Evolutionary conservation across 2,888 invertebrate species (phyloP).

Genomic region (Drosophila siamana): DNA sequence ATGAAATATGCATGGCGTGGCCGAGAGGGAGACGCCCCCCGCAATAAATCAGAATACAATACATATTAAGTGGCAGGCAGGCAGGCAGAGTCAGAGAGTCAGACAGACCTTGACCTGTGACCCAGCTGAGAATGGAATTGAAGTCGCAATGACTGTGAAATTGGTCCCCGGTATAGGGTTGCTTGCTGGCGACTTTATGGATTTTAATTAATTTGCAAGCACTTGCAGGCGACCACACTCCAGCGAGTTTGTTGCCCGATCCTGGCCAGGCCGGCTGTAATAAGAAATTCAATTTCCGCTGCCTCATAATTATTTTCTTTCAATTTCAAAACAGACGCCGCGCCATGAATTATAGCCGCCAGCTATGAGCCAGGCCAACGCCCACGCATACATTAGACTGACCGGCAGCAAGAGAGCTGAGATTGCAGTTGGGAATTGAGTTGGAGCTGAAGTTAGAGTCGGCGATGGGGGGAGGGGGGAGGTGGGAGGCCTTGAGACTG

Average conservation of each 20-base stretch:
- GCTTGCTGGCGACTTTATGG: constrained; percentile 57
- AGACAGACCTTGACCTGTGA: constrained; percentile 67
- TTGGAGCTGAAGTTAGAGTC: too few relatives aligned
- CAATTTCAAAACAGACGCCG: constrained; percentile 76
- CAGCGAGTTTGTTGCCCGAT: constrained; percentile 15
- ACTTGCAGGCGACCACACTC: constrained; percentile 31
- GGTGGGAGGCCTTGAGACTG: constrained; percentile 21
- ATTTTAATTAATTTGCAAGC: constrained; percentile 77
- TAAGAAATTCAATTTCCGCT: constrained; percentile 80
- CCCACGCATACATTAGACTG: constrained; percentile 71
- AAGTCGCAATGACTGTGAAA: constrained; percentile 44
- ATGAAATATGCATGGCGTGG: constrained; percentile 70
- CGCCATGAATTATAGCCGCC: constrained; percentile 70
- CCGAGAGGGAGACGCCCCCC: constrained; percentile 53
- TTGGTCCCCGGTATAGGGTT: constrained; percentile 31
- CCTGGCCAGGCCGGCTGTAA: constrained; percentile 53
- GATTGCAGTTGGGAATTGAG: not conserved
- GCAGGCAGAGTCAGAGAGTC: constrained; percentile 8
- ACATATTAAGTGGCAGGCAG: constrained; percentile 59
- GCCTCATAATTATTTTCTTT: constrained; percentile 81
- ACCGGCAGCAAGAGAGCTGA: constrained; percentile 26
- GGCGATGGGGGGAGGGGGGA: too few relatives aligned
- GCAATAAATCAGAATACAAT: constrained; percentile 75
- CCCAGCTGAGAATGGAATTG: constrained; percentile 16
- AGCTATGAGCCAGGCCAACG: constrained; percentile 49